Conservation (phyloP, 2,797 vertebrate genomes). For the Rhinichthys osculus region DNA sequence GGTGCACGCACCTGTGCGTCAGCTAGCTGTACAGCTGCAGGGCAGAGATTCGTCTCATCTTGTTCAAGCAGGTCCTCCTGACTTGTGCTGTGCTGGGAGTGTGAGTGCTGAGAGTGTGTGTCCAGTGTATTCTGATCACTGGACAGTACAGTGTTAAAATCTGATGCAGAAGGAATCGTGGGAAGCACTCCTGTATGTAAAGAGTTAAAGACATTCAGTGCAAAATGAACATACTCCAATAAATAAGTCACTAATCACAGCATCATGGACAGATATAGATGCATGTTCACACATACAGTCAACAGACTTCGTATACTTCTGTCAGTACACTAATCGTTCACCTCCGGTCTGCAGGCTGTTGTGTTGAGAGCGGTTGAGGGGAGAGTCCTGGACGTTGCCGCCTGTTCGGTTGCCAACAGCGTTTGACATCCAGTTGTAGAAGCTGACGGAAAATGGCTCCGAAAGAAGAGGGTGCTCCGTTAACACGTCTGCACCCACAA, state of each 20-base stretch:
- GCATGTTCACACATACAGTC: neutral
- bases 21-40: conserved; percentile 95
- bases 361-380: conserved; percentile 86
- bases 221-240: neutral
- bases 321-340: conserved; percentile 19
- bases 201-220: conserved; percentile 19
- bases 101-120: conserved; percentile 90
- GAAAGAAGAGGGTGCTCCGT: conserved; percentile 95
- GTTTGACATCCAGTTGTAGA: conserved; percentile 99
- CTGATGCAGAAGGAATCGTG: conserved; percentile 95
- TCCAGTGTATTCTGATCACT: conserved; percentile 98
- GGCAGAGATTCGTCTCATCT: conserved; percentile 93
- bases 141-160: conserved; percentile 95
- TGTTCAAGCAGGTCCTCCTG: conserved; percentile 93
- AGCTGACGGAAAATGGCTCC: conserved; percentile 95
- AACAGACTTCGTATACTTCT: neutral
- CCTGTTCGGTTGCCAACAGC: conserved; percentile 92
- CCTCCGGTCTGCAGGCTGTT: conserved; percentile 87
- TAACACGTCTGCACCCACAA: conserved; percentile 88
- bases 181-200: conserved; percentile 81
- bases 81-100: conserved; percentile 95
- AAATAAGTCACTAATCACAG: neutral
- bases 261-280: neutral
- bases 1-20: conserved; percentile 89
- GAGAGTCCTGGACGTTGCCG: conserved; percentile 86